A percentile compares a stretch with the other conserved stretches of the same genome.
Evolutionary conservation across 2,113 vertebrate genomes (phyloP).

Genomic region (Corythoichthys haematopterus): DNA sequence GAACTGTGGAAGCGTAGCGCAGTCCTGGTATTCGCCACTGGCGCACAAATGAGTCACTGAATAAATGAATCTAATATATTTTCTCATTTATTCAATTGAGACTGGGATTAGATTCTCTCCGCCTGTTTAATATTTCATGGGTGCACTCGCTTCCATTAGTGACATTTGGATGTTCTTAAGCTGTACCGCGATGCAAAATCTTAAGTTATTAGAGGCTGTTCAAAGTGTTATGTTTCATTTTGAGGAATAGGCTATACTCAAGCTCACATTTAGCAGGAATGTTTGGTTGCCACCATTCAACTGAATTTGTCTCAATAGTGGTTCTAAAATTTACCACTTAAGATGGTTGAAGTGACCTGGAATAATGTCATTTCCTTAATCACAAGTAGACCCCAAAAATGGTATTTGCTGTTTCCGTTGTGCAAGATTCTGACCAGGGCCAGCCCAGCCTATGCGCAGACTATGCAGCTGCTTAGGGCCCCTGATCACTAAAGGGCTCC

Average conservation of each 20-base stretch:
- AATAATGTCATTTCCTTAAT: too few relatives aligned
- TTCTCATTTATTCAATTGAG: conserved; percentile 11
- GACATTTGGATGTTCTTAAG: conserved; percentile 6
- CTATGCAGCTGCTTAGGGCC: too few relatives aligned
- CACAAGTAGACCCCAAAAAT: too few relatives aligned
- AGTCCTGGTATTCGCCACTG: background rate
- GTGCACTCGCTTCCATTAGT: background rate
- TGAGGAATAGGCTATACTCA: background rate
- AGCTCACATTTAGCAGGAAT: background rate
- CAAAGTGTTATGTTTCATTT: background rate
- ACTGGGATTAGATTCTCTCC: conserved; percentile 6
- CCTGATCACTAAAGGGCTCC: too few relatives aligned
- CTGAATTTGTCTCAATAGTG: background rate
- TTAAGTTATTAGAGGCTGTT: background rate
- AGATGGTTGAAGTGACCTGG: too few relatives aligned
- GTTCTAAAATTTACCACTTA: too few relatives aligned
- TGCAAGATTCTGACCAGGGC: too few relatives aligned
- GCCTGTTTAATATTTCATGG: conserved; percentile 9
- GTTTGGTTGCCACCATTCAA: background rate
- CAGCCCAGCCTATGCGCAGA: too few relatives aligned
- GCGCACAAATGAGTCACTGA: conserved; percentile 3
- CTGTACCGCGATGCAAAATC: background rate
- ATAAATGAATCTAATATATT: conserved; percentile 8
- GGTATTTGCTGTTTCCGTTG: too few relatives aligned
- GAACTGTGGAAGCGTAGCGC: background rate